Conservation (phyloP, 2,797 vertebrate genomes). For the Cynopterus sphinx region DNA sequence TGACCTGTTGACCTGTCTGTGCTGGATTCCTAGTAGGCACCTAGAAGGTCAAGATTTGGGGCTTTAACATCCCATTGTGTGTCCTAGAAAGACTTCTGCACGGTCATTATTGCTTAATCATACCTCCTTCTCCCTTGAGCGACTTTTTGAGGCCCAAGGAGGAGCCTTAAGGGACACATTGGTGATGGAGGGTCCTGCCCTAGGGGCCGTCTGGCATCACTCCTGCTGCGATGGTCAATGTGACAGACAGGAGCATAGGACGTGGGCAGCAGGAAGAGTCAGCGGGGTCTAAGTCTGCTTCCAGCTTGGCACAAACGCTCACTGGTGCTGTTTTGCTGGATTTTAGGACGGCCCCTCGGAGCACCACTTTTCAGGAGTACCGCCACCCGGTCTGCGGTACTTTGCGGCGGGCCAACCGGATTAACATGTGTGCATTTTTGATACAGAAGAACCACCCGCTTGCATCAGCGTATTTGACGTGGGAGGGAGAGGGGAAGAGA, state of each 20-base stretch:
- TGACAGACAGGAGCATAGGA: background rate
- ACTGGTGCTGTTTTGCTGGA: accelerated
- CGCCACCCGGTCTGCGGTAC: background rate
- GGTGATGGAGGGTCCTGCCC: background rate
- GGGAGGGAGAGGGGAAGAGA: too few relatives aligned
- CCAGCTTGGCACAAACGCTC: background rate
- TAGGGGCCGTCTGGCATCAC: accelerated
- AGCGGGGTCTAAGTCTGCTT: too few relatives aligned
- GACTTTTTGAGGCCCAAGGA: constrained; percentile 36
- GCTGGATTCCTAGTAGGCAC: background rate
- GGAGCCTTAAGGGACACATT: background rate
- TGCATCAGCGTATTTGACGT: accelerated
- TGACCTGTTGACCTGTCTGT: background rate
- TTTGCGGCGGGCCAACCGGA: background rate
- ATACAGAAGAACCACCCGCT: background rate
- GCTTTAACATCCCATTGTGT: background rate
- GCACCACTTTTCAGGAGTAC: background rate
- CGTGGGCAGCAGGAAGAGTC: accelerated
- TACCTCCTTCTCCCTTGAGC: background rate
- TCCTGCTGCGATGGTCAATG: accelerated
- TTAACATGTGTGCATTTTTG: too few relatives aligned
- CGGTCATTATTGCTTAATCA: constrained; percentile 33
- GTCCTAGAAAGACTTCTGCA: constrained; percentile 18
- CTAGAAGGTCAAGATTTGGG: background rate
- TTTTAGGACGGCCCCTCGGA: background rate